phyloP scores from a whole-genome alignment of 2,888 invertebrate species.

The Timandra comae region DNA sequence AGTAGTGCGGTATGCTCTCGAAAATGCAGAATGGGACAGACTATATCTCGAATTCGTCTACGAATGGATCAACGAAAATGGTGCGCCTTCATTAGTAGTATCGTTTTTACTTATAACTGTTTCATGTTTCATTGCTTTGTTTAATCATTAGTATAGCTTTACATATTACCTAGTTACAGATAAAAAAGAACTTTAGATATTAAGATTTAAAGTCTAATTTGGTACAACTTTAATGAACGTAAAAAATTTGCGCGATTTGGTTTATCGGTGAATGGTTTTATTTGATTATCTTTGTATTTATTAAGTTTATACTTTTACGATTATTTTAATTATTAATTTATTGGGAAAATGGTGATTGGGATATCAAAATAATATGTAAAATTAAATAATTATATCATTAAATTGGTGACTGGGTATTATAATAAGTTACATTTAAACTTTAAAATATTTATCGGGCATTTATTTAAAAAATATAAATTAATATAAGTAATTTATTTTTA shows the following conservation, averaged over 20 bases:
- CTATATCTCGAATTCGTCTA: conserved; percentile 37
- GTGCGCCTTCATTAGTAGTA: conserved; percentile 42
- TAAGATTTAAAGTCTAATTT: too few relatives aligned
- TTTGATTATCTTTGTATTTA: too few relatives aligned
- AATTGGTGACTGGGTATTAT: neutral
- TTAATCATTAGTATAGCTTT: conserved; percentile 31
- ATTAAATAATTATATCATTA: neutral
- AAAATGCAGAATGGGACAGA: conserved; percentile 39
- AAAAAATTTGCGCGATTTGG: too few relatives aligned
- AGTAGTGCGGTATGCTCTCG: conserved; percentile 23
- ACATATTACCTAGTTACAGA: too few relatives aligned
- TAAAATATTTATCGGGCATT: neutral
- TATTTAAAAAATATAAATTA: neutral
- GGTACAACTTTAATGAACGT: too few relatives aligned
- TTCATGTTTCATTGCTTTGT: conserved; percentile 39
- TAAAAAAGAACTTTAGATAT: too few relatives aligned
- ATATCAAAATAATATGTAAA: too few relatives aligned
- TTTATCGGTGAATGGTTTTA: too few relatives aligned
- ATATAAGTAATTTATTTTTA: neutral
- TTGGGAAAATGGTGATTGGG: too few relatives aligned
- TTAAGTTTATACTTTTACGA: too few relatives aligned
- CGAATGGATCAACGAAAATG: conserved; percentile 62
- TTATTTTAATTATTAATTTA: too few relatives aligned
- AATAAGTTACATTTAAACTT: neutral
- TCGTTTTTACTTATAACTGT: conserved; percentile 42